Conservation (phyloP, 2,797 vertebrate genomes). For the Lithobates pipiens region DNA sequence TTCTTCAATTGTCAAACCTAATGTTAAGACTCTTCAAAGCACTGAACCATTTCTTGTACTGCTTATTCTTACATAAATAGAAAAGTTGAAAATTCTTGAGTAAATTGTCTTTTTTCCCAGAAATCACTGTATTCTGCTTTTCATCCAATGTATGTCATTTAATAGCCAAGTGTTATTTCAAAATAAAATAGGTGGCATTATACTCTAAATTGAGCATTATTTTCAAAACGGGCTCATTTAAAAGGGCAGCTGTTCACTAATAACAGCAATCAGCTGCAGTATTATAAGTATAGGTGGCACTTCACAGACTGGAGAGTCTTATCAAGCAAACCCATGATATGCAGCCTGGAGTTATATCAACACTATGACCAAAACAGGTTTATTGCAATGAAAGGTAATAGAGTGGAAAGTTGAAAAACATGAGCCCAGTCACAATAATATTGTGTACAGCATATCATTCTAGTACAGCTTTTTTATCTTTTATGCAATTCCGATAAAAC, state of each 20-base stretch:
- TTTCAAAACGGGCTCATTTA: constrained; percentile 4
- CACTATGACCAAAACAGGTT: not conserved
- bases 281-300: constrained; percentile 1
- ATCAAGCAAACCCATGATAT: not conserved
- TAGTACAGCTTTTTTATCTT: no score
- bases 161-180: not conserved
- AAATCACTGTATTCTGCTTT: not conserved
- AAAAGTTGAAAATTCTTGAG: no score
- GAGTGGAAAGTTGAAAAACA: not conserved
- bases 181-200: not conserved
- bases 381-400: constrained; percentile 1
- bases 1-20: not conserved
- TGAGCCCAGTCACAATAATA: not conserved
- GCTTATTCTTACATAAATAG: no score
- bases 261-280: not conserved
- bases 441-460: no score
- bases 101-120: not conserved
- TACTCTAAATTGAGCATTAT: not conserved
- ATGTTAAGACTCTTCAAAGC: not conserved
- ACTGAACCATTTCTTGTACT: no score
- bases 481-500: no score
- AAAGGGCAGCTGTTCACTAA: constrained; percentile 1
- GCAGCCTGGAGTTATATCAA: not conserved
- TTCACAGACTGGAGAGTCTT: constrained; percentile 1
- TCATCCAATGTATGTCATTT: not conserved